Base-by-base conservation (phyloP, 1,140 invertebrate species). In the Drosophila repletoides region DNA sequence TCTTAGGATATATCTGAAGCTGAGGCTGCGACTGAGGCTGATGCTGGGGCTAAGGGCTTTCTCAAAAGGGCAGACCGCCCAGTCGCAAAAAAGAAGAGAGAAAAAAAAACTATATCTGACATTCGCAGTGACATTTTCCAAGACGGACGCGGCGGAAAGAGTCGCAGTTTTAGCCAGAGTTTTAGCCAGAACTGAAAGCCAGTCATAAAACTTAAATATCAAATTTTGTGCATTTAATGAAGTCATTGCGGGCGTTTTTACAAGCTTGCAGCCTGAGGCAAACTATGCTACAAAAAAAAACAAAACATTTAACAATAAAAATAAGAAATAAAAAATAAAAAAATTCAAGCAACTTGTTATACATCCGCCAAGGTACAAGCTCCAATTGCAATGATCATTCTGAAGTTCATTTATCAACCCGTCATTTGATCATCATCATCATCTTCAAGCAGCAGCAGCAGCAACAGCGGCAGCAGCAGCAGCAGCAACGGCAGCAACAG, bases 211-310 rank as follows among this genome's bases (percentile, higher is more conserved):
- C 41, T 83, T 74, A 83, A 83, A 83, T 83, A 83, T 83, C 80
- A 83, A 84, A 83, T 84, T 80, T 74, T 60, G 59, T 45, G 45
- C 52, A 79, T 83, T 84, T 83, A 83, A 83, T 83, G 61, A 79
- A 83, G 79, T 64, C 79, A 83, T 83, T 83, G 60, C 69, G 56
- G 75, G 74, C 48, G 79, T 74, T 71, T 59, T 46, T 59, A 61
- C 56, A 59, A 66, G 34, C 33, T 31, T 45, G n/a, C 6, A 10
- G 51, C 51, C 51, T 19, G 21, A 38, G 49, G 51, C 59, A 46
- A 26, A 19, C 1, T 15, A 10, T 40, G 14, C 19, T 19, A n/a
- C 33, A 12, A 21, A n/a, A 1, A 10, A 14, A 5, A 5, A 43
- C n/a, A 43, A 41, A 56, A 22, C 24, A 56, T 29, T 43, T 38